Percentiles rank a stretch among this genome's conserved stretches.
Conservation (phyloP, 2,888 invertebrate species). For the Smittia aterrima region DNA sequence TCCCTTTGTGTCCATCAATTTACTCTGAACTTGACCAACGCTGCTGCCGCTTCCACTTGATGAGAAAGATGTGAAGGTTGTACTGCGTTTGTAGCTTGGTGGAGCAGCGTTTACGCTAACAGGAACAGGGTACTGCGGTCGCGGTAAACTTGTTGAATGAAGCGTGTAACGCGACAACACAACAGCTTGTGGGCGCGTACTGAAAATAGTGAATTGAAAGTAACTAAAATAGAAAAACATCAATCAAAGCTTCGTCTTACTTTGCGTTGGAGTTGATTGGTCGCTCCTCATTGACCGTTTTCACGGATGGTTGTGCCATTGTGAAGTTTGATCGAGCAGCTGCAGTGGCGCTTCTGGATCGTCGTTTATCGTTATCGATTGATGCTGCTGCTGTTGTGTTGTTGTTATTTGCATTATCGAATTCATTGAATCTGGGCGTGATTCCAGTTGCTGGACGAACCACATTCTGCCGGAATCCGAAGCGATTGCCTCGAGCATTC, state of each 20-base stretch:
- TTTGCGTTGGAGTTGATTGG: neutral
- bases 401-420: conserved; percentile 55
- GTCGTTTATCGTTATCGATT: conserved; percentile 53
- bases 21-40: conserved; percentile 49
- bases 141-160: conserved; percentile 70
- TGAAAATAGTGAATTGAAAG: conserved; percentile 44
- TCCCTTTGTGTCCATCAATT: conserved; percentile 64
- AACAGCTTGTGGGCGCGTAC: conserved; percentile 53
- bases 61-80: neutral
- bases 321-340: conserved; percentile 18
- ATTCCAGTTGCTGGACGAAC: conserved; percentile 58
- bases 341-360: conserved; percentile 52
- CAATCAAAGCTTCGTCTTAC: conserved; percentile 5
- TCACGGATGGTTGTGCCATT: neutral
- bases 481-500: conserved; percentile 63
- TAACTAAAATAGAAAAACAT: conserved; percentile 19
- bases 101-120: conserved; percentile 50
- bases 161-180: conserved; percentile 62
- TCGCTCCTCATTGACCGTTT: neutral
- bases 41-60: neutral
- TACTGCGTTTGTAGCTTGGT: conserved; percentile 43
- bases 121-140: conserved; percentile 66
- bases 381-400: conserved; percentile 49
- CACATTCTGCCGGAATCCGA: conserved; percentile 67
- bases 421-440: conserved; percentile 66